Evolutionary conservation across 2,113 vertebrate species (phyloP).

Genomic region (Hippocampus mohnikei): DNA sequence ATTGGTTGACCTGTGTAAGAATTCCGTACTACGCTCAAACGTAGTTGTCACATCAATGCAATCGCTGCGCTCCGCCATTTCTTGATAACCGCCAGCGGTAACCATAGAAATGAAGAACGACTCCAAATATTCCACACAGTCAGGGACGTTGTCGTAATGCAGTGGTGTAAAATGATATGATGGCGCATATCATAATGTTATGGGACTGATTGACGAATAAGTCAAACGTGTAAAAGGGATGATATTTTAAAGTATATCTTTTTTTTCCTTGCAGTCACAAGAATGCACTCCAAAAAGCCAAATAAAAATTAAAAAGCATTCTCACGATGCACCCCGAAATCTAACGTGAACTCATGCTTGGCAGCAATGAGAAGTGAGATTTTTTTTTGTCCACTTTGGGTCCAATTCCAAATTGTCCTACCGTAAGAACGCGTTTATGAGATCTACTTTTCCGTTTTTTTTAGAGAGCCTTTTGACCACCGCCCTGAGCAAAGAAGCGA

Average conservation of each 20-base stretch:
- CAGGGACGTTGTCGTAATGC: background rate
- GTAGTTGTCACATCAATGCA: background rate
- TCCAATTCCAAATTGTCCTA: background rate
- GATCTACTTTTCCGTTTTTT: background rate
- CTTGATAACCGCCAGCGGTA: background rate
- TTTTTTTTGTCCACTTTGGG: background rate
- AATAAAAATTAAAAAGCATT: background rate
- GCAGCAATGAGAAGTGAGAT: background rate
- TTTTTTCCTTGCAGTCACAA: too few species aligned
- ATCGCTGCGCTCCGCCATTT: background rate
- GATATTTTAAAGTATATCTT: too few species aligned
- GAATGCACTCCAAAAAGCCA: background rate
- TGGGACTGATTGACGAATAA: too few species aligned
- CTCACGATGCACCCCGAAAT: background rate
- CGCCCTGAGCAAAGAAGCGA: conserved; percentile 20
- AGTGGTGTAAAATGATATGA: too few species aligned
- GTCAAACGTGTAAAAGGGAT: too few species aligned
- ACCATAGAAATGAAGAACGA: background rate
- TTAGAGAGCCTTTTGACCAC: background rate
- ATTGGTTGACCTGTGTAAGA: too few species aligned
- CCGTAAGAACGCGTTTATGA: background rate
- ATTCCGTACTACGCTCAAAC: too few species aligned
- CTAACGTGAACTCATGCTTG: background rate
- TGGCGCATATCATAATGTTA: too few species aligned
- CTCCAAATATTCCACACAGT: background rate